Evolutionary conservation across 2,113 vertebrate genomes (phyloP).

Genomic region (Tyto alba): DNA sequence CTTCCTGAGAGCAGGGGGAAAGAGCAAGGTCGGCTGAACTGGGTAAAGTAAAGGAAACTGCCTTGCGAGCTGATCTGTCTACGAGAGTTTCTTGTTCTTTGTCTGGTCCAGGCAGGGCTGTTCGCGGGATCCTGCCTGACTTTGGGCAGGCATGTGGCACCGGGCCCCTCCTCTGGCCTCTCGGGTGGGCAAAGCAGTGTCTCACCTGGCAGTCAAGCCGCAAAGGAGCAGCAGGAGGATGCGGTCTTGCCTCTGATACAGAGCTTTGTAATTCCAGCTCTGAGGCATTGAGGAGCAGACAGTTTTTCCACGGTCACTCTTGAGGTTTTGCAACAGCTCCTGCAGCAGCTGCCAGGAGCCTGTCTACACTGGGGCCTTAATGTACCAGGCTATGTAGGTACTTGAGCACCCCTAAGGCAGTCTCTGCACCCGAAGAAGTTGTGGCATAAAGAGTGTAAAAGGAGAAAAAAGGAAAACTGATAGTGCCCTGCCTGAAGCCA

Average conservation of each 20-base stretch:
- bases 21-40: not conserved
- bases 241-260: not conserved
- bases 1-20: not conserved
- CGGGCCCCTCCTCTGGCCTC: not conserved
- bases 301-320: not conserved
- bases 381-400: not conserved
- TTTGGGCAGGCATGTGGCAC: not conserved
- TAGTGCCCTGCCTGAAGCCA: not conserved
- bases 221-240: not conserved
- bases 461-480: not conserved
- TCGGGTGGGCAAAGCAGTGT: not conserved
- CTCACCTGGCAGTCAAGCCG: not conserved
- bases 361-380: not conserved
- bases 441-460: not conserved
- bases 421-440: not conserved
- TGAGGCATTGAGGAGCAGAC: not conserved
- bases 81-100: not conserved
- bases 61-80: not conserved
- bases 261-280: not conserved
- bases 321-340: not conserved
- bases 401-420: fast-evolving
- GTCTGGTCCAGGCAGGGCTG: too few relatives aligned
- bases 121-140: not conserved
- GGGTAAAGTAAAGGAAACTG: not conserved
- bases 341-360: not conserved